Conservation (phyloP, 2,113 vertebrate species). For the Seriola rivoliana region DNA sequence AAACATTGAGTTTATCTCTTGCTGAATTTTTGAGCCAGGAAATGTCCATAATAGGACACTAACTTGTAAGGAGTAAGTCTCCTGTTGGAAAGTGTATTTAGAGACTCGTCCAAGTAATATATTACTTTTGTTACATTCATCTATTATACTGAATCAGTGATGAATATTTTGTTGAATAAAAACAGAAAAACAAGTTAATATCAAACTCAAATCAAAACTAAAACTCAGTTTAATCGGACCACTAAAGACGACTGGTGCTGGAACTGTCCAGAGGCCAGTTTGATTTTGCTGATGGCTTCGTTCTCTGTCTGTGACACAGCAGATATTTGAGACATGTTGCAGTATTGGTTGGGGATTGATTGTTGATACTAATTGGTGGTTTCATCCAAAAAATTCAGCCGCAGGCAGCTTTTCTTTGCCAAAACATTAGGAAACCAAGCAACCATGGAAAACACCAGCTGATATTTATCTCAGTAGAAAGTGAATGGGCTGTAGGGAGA, state of each 20-base stretch:
- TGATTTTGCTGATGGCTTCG: not conserved
- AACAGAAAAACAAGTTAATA: not conserved
- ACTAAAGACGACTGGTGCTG: not conserved
- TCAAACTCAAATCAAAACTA: not conserved
- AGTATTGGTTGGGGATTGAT: slow-evolving; percentile 3
- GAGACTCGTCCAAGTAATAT: not conserved
- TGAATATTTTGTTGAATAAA: not conserved
- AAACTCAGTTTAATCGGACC: not conserved
- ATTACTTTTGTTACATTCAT: not conserved
- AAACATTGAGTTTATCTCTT: not conserved
- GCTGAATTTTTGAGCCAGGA: no score
- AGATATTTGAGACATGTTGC: not conserved
- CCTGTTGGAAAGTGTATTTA: not conserved
- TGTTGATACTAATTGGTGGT: slow-evolving; percentile 16
- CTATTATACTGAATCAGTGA: not conserved
- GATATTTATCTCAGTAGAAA: not conserved
- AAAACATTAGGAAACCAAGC: slow-evolving; percentile 16
- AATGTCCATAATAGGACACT: not conserved
- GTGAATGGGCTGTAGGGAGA: not conserved
- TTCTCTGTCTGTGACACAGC: not conserved
- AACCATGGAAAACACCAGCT: slow-evolving; percentile 1
- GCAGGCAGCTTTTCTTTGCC: slow-evolving; percentile 38
- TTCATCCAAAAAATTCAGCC: slow-evolving; percentile 31
- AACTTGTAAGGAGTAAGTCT: not conserved
- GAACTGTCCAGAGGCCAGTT: not conserved